These are phyloP conservation scores for Megaleporinus macrocephalus DNA, from an alignment of 2,113 vertebrate genomes.

Conservation along the genomic window DNA sequence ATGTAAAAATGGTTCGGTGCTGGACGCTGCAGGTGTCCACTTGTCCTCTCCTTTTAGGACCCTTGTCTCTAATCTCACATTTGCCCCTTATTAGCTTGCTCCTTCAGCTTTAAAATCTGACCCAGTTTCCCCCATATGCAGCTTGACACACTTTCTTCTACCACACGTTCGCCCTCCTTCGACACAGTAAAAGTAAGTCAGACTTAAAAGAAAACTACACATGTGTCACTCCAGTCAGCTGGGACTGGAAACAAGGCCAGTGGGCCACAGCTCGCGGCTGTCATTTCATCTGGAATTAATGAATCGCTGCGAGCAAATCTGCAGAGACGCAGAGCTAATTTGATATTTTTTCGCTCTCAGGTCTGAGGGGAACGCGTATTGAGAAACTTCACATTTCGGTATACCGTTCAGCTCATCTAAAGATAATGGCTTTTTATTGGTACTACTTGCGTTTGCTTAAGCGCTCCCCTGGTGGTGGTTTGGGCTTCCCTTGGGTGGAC, in stretches of 20 bases:
- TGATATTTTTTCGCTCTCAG: slow-evolving; percentile 69
- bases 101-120: slow-evolving; percentile 42
- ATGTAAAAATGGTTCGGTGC: not conserved
- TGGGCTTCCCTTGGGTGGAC: not conserved
- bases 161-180: slow-evolving; percentile 57
- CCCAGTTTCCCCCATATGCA: slow-evolving; percentile 45
- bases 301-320: slow-evolving; percentile 73
- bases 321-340: slow-evolving; percentile 77
- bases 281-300: slow-evolving; percentile 80
- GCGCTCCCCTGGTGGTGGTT: not conserved
- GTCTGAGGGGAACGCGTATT: slow-evolving; percentile 68
- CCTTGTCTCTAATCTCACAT: not conserved
- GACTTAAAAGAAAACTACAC: slow-evolving; percentile 82
- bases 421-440: slow-evolving; percentile 23
- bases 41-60: not conserved
- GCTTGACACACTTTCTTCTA: slow-evolving; percentile 72
- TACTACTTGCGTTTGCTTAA: not conserved
- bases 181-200: slow-evolving; percentile 77
- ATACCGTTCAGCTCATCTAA: not conserved
- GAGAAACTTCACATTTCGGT: slow-evolving; percentile 27
- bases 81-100: slow-evolving; percentile 4
- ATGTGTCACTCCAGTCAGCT: slow-evolving; percentile 67
- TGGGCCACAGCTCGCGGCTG: slow-evolving; percentile 78
- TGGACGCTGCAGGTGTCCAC: not conserved
- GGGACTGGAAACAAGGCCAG: slow-evolving; percentile 79